Base-by-base conservation (phyloP, 2,888 invertebrate genomes). In the Polydrusus tereticollis region DNA sequence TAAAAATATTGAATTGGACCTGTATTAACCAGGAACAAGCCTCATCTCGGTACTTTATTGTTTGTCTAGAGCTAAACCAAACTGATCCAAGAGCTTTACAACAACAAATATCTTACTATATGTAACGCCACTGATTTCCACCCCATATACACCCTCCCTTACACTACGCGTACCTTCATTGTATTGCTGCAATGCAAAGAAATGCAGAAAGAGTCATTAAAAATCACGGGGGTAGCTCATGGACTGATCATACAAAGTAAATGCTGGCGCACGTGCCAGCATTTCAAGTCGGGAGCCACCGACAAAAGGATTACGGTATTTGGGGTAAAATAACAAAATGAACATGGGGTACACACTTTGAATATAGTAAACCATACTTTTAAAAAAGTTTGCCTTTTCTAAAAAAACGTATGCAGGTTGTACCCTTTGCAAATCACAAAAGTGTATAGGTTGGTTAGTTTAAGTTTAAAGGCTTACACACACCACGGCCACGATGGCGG, bases 161-260 rank as follows among this genome's bases (percentile, higher is more conserved):
- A 55, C 7, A 64, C 41, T 68, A 58, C 21, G 23, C 64, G 60
- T 68, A 73, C 65, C 62, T 58, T 45, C 41, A 67, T 69, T 72
- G 58, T 64, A 16, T 57, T 33, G 64, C 41, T 64, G 33, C 60
- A 73, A 69, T 73, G 73, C 73, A 73, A 69, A 73, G 73, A 65
- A 73, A 73, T 73, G 73, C 73, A 69, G 72, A 72, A 72, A 52
- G 72, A 68, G 66, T 64, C 69, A 73, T 73, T 73, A 69, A 73
- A 70, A 69, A 69, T 65, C 73, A 59, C 66, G 55, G 69, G 73
- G 73, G 69, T 69, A 45, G 47, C 64, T 68, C 36, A 16, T 64
- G 55, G 43, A 47, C 59, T 59, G 68, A 68, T 72, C 64, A 29
- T 55, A 58, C 59, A 55, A 58, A 67, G 59, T 64, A 64, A 59